phyloP scores from a whole-genome alignment of 1,140 invertebrate genomes.

The Fopius arisanus region DNA sequence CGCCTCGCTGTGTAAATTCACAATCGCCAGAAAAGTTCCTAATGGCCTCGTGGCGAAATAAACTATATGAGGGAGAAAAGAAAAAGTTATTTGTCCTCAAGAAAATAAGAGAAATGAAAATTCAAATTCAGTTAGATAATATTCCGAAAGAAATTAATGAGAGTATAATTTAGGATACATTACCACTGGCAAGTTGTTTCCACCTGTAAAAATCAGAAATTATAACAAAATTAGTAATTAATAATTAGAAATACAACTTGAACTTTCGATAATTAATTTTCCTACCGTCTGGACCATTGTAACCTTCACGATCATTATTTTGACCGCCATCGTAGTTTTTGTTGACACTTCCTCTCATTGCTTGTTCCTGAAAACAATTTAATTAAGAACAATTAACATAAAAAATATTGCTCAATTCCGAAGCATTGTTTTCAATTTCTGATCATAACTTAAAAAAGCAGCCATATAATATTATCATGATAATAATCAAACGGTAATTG shows the following conservation, averaged over 20 bases:
- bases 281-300: conserved; percentile 58
- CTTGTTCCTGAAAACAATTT: conserved; percentile 60
- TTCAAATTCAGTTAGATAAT: background rate
- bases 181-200: conserved; percentile 64
- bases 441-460: conserved; percentile 52
- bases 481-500: conserved; percentile 61
- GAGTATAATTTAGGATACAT: conserved; percentile 50
- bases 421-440: background rate
- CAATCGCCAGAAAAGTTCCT: no score
- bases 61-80: no score
- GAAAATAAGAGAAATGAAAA: background rate
- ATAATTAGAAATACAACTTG: background rate
- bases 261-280: conserved; percentile 15
- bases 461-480: conserved; percentile 56
- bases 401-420: conserved; percentile 18
- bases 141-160: background rate
- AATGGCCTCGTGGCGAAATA: no score
- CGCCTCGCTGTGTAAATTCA: no score
- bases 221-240: background rate
- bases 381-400: conserved; percentile 31
- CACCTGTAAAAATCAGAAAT: conserved; percentile 47
- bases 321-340: conserved; percentile 36
- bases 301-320: conserved; percentile 57
- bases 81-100: background rate
- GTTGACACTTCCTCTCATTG: conserved; percentile 50